Percentiles rank a stretch among this genome's conserved stretches.
phyloP scores from a whole-genome alignment of 2,888 invertebrate species.

The Drosophila kambysellisi region DNA sequence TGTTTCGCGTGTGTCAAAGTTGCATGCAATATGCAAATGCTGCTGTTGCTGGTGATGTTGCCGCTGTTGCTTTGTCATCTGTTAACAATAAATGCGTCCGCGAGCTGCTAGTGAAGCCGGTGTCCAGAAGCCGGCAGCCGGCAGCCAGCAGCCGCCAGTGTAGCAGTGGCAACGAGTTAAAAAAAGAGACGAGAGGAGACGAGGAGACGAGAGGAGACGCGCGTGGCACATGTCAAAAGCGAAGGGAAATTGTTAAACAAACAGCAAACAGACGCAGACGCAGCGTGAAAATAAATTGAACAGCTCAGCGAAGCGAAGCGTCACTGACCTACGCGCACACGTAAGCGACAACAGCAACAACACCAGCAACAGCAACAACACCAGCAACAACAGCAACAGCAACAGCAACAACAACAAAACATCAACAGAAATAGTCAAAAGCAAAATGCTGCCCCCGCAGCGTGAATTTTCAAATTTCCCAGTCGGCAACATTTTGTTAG shows the following conservation, averaged over 20 bases:
- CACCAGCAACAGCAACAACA: conserved; percentile 27
- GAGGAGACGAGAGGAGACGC: conserved; percentile 12
- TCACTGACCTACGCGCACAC: conserved; percentile 76
- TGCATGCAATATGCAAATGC: conserved; percentile 50
- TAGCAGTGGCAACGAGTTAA: conserved; percentile 23
- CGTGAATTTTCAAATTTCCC: conserved; percentile 56
- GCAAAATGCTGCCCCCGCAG: conserved; percentile 55
- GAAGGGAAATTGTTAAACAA: conserved; percentile 60
- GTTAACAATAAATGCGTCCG: conserved; percentile 61
- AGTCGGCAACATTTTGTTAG: conserved; percentile 61
- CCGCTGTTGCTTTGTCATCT: conserved; percentile 50
- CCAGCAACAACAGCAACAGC: conserved; percentile 16
- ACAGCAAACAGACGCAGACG: conserved; percentile 64
- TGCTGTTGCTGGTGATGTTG: conserved; percentile 14
- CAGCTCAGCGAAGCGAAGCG: conserved; percentile 61
- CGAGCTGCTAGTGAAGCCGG: conserved; percentile 22
- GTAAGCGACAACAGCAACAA: conserved; percentile 40
- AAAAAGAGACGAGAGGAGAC: not conserved
- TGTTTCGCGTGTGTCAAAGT: conserved; percentile 10
- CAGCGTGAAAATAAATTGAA: conserved; percentile 67
- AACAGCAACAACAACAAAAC: conserved; percentile 15
- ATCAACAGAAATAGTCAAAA: conserved; percentile 49
- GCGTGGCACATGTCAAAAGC: conserved; percentile 59
- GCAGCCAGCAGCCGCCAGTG: conserved; percentile 26
- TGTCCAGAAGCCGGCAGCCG: conserved; percentile 45